Conservation (phyloP, 2,888 invertebrate genomes). For the Sinelater perroti region DNA sequence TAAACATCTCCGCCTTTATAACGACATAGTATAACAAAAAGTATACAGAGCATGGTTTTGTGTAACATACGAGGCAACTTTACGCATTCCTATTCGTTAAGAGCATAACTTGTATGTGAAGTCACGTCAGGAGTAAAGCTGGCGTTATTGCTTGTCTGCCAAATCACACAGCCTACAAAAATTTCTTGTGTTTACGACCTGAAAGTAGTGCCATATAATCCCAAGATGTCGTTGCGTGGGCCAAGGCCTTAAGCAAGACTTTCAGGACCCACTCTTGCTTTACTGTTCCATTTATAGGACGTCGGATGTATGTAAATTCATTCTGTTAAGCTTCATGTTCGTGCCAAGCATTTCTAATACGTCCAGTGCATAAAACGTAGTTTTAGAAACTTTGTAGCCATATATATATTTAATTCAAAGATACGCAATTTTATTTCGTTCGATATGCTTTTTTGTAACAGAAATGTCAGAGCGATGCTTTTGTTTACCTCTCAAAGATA, state of each 20-base stretch:
- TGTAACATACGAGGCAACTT: slow-evolving; percentile 30
- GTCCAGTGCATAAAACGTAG: neutral
- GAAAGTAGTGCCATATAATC: slow-evolving; percentile 31
- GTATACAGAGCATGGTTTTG: slow-evolving; percentile 28
- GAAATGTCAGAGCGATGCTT: too few relatives aligned
- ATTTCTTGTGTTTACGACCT: slow-evolving; percentile 33
- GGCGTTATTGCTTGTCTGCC: slow-evolving; percentile 34
- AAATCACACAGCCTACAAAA: slow-evolving; percentile 32
- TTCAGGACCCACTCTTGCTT: slow-evolving; percentile 12
- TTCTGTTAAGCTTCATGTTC: slow-evolving; percentile 14
- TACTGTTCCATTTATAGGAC: slow-evolving; percentile 19
- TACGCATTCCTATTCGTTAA: slow-evolving; percentile 31
- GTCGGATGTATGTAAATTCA: slow-evolving; percentile 19
- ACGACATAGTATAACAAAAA: slow-evolving; percentile 31
- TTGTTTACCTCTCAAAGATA: too few relatives aligned
- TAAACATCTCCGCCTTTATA: slow-evolving; percentile 26
- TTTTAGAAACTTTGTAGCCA: neutral
- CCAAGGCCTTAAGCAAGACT: slow-evolving; percentile 19
- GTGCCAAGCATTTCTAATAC: slow-evolving; percentile 7
- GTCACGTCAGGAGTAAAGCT: slow-evolving; percentile 35
- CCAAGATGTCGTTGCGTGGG: slow-evolving; percentile 30
- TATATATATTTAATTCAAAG: neutral
- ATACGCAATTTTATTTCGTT: neutral
- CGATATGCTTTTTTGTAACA: too few relatives aligned
- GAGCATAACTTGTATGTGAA: slow-evolving; percentile 34